Evolutionary conservation across 2,888 invertebrate genomes (phyloP).

Genomic region (Baronia brevicornis): DNA sequence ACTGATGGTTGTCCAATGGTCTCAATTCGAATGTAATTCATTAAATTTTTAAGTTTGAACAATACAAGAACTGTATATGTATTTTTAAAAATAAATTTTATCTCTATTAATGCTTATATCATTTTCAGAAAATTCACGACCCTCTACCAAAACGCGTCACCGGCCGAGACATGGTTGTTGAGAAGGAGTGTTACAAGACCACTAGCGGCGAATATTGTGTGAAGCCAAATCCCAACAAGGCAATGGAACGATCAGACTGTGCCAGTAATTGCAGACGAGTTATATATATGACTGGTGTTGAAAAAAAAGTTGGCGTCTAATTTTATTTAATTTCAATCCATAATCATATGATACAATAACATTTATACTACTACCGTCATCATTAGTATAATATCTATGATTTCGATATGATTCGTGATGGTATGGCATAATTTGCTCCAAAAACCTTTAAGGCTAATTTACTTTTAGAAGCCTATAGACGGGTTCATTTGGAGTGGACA

Average conservation of each 20-base stretch:
- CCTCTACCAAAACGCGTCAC: slow-evolving; percentile 51
- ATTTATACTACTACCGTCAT: not conserved
- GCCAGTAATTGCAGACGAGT: slow-evolving; percentile 56
- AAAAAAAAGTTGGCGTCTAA: slow-evolving; percentile 43
- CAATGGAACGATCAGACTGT: slow-evolving; percentile 61
- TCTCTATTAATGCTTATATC: slow-evolving; percentile 11
- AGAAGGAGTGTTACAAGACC: slow-evolving; percentile 56
- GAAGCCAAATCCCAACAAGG: slow-evolving; percentile 65
- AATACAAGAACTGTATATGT: no score
- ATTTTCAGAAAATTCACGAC: slow-evolving; percentile 47
- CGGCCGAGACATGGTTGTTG: slow-evolving; percentile 63
- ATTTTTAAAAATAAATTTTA: no score
- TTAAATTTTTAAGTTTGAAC: no score
- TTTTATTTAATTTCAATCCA: not conserved
- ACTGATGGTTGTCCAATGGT: no score
- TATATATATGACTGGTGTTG: slow-evolving; percentile 58
- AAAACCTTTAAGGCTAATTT: no score
- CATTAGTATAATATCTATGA: no score
- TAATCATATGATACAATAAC: not conserved
- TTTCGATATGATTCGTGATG: no score
- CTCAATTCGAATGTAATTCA: no score
- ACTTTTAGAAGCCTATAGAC: no score
- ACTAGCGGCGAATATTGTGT: slow-evolving; percentile 60
- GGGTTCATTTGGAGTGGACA: no score
- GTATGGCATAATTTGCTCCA: no score